Evolutionary conservation across 1,140 invertebrate species (phyloP).

Genomic region (Diachasma alloeum): DNA sequence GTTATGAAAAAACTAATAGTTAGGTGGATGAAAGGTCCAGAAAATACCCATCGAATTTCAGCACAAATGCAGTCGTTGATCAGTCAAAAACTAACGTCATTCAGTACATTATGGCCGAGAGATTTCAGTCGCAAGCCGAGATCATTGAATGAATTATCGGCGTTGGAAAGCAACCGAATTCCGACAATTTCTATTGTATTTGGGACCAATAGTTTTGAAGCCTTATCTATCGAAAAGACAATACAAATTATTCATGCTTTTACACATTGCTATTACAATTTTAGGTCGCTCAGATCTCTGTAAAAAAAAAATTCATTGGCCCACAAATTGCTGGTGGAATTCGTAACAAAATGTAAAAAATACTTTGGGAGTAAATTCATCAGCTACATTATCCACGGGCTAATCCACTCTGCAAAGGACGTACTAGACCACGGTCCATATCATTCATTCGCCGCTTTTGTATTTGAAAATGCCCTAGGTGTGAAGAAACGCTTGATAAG

Average conservation of each 20-base stretch:
- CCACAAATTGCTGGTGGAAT: neutral
- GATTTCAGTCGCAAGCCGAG: neutral
- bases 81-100: neutral
- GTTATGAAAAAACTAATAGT: neutral
- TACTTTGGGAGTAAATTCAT: too few species aligned
- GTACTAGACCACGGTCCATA: neutral
- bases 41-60: neutral
- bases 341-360: constrained; percentile 27
- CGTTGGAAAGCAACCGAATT: neutral
- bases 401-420: neutral
- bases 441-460: neutral
- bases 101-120: neutral
- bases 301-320: neutral
- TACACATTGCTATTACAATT: neutral
- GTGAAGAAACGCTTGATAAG: neutral
- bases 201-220: neutral
- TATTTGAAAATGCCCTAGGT: neutral
- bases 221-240: neutral
- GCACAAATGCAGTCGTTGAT: neutral
- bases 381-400: too few species aligned
- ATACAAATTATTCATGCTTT: neutral
- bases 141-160: neutral
- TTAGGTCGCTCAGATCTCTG: neutral
- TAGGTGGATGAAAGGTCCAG: neutral
- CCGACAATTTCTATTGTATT: neutral